Evolutionary conservation across 2,113 vertebrate genomes (phyloP), one percentile per base, ranked within the genome.

Genomic region (Zingel zingel): DNA sequence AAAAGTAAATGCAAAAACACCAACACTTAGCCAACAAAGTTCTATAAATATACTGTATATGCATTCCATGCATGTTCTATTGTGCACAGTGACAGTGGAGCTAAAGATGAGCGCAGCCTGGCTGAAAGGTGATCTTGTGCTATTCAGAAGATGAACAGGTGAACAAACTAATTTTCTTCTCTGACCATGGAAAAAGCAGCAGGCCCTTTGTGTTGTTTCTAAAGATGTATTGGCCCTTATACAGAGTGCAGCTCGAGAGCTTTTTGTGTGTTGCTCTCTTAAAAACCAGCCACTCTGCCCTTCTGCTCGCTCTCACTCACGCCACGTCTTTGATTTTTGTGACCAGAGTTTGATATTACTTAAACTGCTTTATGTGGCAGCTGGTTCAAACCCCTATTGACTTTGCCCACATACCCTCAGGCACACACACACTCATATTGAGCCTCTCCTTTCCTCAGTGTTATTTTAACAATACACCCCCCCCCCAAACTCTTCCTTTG

Each of bases 401-500:
- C 87, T 87, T 74, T 82, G 13, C 81, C 51, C 73, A 65, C 81
- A 77, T 85, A 82, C 89, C 77, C 89, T 84, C 75, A 86, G 74
- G 51, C 82, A 58, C 51, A 45, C 39, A 58, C 53, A 76, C 86
- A 69, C 50, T 66, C 23, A 74, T 25, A 72, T 19, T 33, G 71
- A 88, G 84, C 77, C 85, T 88, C 77, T 90, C 84, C 79, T 90
- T 80, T 83, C 77, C 81, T 70, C 78, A 65, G 81, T 91, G 93
- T 92, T 93, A 91, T 94, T 95, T 93, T 89, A 94, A 95, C 93
- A 92, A 86, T 88, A 84, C 77, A 70, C 84, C 81, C 79, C 65
- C 59, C 82, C 81, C 79, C 64, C 30, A 5, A 45, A 61, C 73
- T 82, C 81, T 85, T 79, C 79, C 73, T 80, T 69, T 67, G 74